phyloP scores from a whole-genome alignment of 2,888 invertebrate genomes.

The Elmis aenea region DNA sequence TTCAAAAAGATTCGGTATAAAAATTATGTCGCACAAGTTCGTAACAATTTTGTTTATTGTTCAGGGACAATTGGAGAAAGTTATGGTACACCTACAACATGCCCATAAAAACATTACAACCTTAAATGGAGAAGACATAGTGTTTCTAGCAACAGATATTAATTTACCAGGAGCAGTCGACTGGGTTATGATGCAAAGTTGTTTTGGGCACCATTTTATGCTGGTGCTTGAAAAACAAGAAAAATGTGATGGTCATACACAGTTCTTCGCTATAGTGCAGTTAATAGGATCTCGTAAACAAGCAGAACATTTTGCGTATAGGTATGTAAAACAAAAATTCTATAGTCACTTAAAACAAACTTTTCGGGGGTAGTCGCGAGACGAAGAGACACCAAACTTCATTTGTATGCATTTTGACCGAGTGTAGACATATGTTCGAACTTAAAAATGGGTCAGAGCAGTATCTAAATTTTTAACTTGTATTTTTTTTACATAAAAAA shows the following conservation, averaged over 20 bases:
- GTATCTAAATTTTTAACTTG: no score
- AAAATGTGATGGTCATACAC: conserved; percentile 93
- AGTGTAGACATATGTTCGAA: no score
- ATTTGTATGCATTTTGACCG: no score
- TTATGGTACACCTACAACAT: conserved; percentile 97
- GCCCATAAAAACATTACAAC: conserved; percentile 98
- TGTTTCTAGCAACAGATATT: conserved; percentile 98
- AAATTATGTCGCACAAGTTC: no score
- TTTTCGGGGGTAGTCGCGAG: no score
- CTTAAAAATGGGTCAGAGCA: no score
- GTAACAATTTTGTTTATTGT: no score
- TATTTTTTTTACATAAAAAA: no score
- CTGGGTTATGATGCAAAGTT: conserved; percentile 99
- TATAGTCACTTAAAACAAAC: no score
- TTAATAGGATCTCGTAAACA: conserved; percentile 98
- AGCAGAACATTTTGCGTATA: conserved; percentile 97
- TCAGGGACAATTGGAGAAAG: conserved; percentile 87
- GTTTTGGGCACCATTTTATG: conserved; percentile 99
- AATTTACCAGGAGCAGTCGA: conserved; percentile 98
- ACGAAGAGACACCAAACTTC: no score
- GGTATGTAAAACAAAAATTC: conserved; percentile 46
- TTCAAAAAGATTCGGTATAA: no score
- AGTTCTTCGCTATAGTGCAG: conserved; percentile 98
- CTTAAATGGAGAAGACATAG: conserved; percentile 97
- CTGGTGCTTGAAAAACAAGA: conserved; percentile 97